phyloP scores from a whole-genome alignment of 2,113 vertebrate genomes.

The Leptocoma aspasia region DNA sequence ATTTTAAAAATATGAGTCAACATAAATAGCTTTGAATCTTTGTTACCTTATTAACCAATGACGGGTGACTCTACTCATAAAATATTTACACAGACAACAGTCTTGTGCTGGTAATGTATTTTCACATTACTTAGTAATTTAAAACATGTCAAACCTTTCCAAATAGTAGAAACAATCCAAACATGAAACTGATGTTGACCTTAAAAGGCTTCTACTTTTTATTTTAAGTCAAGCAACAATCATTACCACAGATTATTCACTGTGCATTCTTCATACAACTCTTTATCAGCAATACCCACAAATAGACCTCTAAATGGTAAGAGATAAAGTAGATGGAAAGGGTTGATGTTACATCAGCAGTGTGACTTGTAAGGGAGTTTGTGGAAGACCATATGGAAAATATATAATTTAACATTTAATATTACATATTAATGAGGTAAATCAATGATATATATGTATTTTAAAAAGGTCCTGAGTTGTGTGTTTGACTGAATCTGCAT shows the following conservation, averaged over 20 bases:
- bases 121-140: slow-evolving; percentile 59
- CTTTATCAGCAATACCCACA: slow-evolving; percentile 1
- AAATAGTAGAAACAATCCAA: slow-evolving; percentile 48
- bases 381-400: neutral
- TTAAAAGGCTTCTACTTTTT: slow-evolving; percentile 40
- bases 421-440: neutral
- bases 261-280: neutral
- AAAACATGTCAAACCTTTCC: slow-evolving; percentile 46
- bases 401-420: neutral
- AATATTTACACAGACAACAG: slow-evolving; percentile 44
- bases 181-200: slow-evolving; percentile 18
- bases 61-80: neutral
- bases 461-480: neutral
- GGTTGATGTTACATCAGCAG: neutral
- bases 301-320: slow-evolving; percentile 1
- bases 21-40: slow-evolving; percentile 17
- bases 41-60: slow-evolving; percentile 45
- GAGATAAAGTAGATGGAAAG: neutral
- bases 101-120: slow-evolving; percentile 33
- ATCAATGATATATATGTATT: neutral
- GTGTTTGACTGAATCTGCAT: neutral
- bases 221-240: neutral
- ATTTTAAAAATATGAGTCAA: slow-evolving; percentile 27
- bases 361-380: neutral
- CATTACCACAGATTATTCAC: neutral